phyloP scores from a whole-genome alignment of 2,113 vertebrate species.

The Sturnira hondurensis region DNA sequence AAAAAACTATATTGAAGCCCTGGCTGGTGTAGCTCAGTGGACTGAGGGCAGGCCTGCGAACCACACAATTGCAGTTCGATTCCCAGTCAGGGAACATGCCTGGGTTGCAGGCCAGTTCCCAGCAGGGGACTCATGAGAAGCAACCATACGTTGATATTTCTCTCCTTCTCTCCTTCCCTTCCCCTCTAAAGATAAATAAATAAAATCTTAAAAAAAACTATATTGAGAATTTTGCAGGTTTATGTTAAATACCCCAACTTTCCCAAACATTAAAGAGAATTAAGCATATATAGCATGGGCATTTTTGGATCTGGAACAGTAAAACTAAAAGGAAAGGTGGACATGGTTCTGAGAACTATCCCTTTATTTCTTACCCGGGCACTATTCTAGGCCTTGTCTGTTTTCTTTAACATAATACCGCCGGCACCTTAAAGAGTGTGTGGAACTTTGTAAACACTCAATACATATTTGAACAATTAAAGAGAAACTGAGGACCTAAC shows the following conservation, averaged over 20 bases:
- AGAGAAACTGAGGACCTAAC: not conserved
- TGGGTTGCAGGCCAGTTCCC: too few species aligned
- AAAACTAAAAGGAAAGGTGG: not conserved
- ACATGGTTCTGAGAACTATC: fast-evolving
- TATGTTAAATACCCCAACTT: not conserved
- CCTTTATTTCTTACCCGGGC: not conserved
- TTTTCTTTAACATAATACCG: not conserved
- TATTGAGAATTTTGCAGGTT: not conserved
- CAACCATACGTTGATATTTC: too few species aligned
- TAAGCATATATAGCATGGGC: not conserved
- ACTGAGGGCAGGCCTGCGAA: too few species aligned
- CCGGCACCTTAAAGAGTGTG: not conserved
- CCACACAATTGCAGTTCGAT: too few species aligned
- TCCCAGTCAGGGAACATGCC: too few species aligned
- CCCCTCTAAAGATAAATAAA: too few species aligned
- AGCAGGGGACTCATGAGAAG: too few species aligned
- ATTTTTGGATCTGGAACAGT: not conserved
- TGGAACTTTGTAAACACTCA: not conserved
- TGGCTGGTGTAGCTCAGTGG: too few species aligned
- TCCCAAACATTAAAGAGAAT: not conserved
- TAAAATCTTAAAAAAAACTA: too few species aligned
- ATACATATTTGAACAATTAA: not conserved
- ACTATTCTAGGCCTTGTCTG: not conserved
- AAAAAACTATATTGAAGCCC: not conserved
- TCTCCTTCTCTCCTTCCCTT: too few species aligned